These are phyloP conservation scores for Aphis gossypii DNA, from an alignment of 1,140 invertebrate genomes.

Conservation along the genomic window DNA sequence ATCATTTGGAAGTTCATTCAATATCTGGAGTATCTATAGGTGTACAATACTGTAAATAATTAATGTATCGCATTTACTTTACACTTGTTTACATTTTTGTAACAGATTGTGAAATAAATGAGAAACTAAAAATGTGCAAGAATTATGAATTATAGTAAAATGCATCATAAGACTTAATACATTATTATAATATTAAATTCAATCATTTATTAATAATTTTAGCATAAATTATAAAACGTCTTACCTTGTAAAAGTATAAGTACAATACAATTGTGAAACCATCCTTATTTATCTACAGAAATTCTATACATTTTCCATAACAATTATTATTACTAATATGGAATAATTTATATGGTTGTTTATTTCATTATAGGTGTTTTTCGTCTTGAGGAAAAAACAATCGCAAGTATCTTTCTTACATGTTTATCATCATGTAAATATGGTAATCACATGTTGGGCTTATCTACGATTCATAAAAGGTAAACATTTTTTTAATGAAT, in stretches of 20 bases:
- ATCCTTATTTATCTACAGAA: too few species aligned
- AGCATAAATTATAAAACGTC: neutral
- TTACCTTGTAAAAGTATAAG: neutral
- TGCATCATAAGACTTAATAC: neutral
- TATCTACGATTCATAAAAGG: constrained; percentile 67
- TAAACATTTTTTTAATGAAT: constrained; percentile 65
- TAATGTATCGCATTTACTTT: neutral
- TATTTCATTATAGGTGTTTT: constrained; percentile 68
- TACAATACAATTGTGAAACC: too few species aligned
- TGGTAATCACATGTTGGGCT: constrained; percentile 66
- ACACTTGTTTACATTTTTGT: neutral
- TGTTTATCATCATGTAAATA: constrained; percentile 71
- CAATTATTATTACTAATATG: neutral
- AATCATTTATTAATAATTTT: neutral
- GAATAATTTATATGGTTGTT: neutral
- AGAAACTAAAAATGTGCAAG: neutral
- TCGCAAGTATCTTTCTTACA: constrained; percentile 72
- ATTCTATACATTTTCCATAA: neutral
- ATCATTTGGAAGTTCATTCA: neutral
- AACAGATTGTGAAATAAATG: neutral
- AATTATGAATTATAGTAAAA: neutral
- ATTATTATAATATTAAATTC: neutral
- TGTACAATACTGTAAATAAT: too few species aligned
- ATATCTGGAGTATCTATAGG: neutral
- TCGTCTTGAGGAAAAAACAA: constrained; percentile 72